phyloP scores from a whole-genome alignment of 2,113 vertebrate genomes.

The Brienomyrus longianalis region DNA sequence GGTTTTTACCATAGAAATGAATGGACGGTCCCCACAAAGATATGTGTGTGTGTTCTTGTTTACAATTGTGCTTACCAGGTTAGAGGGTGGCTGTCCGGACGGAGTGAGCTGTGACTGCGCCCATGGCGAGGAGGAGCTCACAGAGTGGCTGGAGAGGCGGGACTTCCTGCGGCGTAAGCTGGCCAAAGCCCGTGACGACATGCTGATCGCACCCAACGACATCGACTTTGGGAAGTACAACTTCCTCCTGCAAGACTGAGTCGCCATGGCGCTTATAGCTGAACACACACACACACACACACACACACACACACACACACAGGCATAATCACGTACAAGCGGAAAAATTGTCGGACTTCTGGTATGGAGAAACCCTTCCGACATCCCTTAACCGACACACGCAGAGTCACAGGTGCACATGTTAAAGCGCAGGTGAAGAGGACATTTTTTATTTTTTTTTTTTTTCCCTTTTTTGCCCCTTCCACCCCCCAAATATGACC shows the following conservation, averaged over 20 bases:
- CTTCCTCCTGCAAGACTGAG: slow-evolving; percentile 64
- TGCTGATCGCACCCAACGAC: slow-evolving; percentile 67
- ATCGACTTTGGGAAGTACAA: slow-evolving; percentile 75
- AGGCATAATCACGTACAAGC: slow-evolving; percentile 28
- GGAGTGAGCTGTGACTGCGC: slow-evolving; percentile 73
- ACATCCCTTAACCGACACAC: neutral
- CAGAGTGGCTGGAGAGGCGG: slow-evolving; percentile 65
- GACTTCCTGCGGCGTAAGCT: slow-evolving; percentile 69
- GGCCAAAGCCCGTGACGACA: slow-evolving; percentile 73
- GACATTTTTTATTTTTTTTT: neutral
- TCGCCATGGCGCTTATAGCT: slow-evolving; percentile 17
- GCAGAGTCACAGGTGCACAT: neutral
- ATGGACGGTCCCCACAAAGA: neutral
- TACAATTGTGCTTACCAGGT: slow-evolving; percentile 43
- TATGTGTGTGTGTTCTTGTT: neutral
- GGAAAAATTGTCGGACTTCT: neutral
- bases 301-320: slow-evolving; percentile 4
- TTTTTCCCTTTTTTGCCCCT: neutral
- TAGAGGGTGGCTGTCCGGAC: slow-evolving; percentile 61
- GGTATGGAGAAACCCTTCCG: neutral
- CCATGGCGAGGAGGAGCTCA: slow-evolving; percentile 62
- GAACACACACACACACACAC: slow-evolving; percentile 9
- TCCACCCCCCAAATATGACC: neutral
- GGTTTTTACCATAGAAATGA: neutral
- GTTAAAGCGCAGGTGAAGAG: neutral